A percentile compares a stretch with the other conserved stretches of the same genome.
Conservation (phyloP, 2,888 invertebrate genomes). For the Oxyteleia sp. region DNA sequence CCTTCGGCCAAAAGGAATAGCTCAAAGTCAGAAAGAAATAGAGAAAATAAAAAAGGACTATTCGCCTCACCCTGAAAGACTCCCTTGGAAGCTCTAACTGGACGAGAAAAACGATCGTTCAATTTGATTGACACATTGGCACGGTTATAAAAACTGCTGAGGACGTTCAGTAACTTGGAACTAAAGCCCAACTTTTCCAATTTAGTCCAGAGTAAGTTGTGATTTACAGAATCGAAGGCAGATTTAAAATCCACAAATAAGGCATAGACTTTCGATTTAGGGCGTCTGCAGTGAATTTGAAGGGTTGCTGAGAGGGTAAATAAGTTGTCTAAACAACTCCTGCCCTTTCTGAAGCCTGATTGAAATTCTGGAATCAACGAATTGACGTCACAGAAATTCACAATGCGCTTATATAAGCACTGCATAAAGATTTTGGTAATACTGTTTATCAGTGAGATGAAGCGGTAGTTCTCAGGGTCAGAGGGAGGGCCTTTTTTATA, state of each 20-base stretch:
- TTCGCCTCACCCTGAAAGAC: no score
- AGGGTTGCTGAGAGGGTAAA: neutral
- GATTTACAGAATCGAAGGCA: constrained; percentile 4
- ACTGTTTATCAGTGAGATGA: neutral
- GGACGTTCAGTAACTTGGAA: no score
- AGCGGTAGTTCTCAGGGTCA: neutral
- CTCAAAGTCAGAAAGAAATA: no score
- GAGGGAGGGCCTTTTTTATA: neutral
- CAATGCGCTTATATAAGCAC: no score
- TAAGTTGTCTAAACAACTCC: constrained; percentile 5
- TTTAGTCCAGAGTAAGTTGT: no score
- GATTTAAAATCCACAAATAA: constrained; percentile 4
- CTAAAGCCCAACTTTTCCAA: no score
- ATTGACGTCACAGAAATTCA: neutral
- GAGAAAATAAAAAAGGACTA: no score
- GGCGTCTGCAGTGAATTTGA: neutral
- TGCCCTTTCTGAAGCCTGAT: neutral
- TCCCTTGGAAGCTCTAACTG: no score
- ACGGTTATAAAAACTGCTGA: no score
- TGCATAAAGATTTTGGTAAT: constrained; percentile 17
- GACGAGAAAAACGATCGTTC: no score
- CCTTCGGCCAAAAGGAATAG: no score
- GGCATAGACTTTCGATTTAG: constrained; percentile 7
- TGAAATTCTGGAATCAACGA: neutral
- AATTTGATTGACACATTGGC: no score